A percentile compares a stretch with the other conserved stretches of the same genome.
Evolutionary conservation across 2,797 vertebrate genomes (phyloP).

Genomic region (Onychomys arenicola): DNA sequence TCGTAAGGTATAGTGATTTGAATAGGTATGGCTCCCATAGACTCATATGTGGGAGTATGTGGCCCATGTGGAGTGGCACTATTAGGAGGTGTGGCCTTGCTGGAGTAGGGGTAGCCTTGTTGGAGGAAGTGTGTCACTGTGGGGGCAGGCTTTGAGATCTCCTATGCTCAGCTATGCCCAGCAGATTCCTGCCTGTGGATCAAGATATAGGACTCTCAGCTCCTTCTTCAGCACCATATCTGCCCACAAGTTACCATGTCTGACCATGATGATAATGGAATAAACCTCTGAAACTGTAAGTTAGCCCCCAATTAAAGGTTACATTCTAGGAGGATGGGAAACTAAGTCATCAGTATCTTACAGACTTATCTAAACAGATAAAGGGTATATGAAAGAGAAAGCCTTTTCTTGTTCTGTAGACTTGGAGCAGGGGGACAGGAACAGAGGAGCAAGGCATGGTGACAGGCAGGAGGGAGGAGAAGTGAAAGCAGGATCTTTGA

Average conservation of each 20-base stretch:
- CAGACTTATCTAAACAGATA: background rate
- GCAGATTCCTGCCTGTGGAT: background rate
- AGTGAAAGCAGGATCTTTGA: background rate
- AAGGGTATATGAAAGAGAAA: background rate
- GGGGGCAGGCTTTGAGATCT: background rate
- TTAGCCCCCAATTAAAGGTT: background rate
- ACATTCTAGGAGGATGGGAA: background rate
- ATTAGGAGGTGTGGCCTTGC: background rate
- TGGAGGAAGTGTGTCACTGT: background rate
- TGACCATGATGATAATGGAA: background rate
- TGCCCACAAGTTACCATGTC: background rate
- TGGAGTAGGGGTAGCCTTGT: too few species aligned
- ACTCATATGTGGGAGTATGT: background rate
- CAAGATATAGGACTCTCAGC: background rate
- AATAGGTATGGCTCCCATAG: background rate
- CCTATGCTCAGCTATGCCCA: background rate
- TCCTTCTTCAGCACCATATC: background rate
- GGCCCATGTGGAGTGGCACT: background rate
- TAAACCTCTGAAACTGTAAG: background rate
- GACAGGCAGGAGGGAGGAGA: background rate
- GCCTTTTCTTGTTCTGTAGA: background rate
- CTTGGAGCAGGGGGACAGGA: background rate
- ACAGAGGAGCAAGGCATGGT: too few species aligned
- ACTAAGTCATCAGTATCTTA: background rate
- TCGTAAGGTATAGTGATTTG: background rate